Evolutionary conservation across 2,888 invertebrate species (phyloP).

Genomic region (Agonopterix subpropinquella): DNA sequence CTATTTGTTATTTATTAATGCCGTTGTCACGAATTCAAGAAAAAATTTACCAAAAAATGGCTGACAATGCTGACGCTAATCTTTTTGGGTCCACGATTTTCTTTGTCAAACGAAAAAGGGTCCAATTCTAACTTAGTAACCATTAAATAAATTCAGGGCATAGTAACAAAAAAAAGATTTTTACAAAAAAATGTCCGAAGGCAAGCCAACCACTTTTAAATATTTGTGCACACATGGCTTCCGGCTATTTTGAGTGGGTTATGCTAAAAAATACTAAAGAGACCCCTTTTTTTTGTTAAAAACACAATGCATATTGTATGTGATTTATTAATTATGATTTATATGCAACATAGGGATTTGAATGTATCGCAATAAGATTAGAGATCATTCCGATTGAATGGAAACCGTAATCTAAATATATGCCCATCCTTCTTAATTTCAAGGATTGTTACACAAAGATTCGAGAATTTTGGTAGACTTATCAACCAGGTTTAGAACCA

Average conservation of each 20-base stretch:
- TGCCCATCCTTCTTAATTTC: constrained; percentile 23
- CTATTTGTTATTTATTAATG: constrained; percentile 70
- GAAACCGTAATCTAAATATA: constrained; percentile 33
- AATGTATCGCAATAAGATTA: constrained; percentile 24
- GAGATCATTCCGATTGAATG: constrained; percentile 25
- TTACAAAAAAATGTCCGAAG: constrained; percentile 48
- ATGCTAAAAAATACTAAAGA: constrained; percentile 57
- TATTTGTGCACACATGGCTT: constrained; percentile 73
- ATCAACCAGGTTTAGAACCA: too few species aligned
- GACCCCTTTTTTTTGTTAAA: constrained; percentile 36
- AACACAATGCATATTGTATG: constrained; percentile 31
- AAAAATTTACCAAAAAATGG: constrained; percentile 55
- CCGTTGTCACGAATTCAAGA: constrained; percentile 53
- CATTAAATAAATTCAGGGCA: constrained; percentile 67
- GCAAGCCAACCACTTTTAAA: constrained; percentile 66
- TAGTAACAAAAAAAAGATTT: constrained; percentile 35
- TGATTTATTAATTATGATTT: constrained; percentile 34
- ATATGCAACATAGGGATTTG: constrained; percentile 23
- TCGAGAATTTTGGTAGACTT: too few species aligned
- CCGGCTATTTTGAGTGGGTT: constrained; percentile 72
- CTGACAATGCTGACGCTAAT: constrained; percentile 64
- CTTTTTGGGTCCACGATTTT: constrained; percentile 54
- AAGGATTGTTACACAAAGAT: constrained; percentile 1
- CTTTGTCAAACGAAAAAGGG: constrained; percentile 60
- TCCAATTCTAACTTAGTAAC: constrained; percentile 64